Evolutionary conservation across 1,140 invertebrate species (phyloP), one percentile per base, ranked within the genome.

Genomic region (Wasmannia auropunctata): DNA sequence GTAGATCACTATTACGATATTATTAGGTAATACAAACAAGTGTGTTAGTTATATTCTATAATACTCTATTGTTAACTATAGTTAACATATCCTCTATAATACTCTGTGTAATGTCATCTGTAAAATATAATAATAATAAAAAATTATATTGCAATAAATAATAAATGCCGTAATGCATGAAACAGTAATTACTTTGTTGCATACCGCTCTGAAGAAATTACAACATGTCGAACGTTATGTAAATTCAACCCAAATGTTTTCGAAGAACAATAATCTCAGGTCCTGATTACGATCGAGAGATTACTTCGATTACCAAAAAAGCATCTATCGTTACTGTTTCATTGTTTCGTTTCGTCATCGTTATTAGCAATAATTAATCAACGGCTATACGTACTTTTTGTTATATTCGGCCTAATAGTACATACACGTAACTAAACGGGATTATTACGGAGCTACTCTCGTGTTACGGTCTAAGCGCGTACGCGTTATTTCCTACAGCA

Each of bases 401-500:
- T 87, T 87, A 89, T 76, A 85, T 90, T 89, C 86, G 72, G 76
- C 77, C 88, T 89, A 89, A 79, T 80, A 84, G 31, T 89, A 89
- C n/a, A 75, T 90, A 90, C 85, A 85, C 46, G 88, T 89, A 89
- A 74, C 88, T 88, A 86, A 90, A 87, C 87, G 70, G 63, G 83
- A 69, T 87, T 81, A 76, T 81, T 70, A 70, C 83, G 63, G 4
- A n/a, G 46, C 43, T 72, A 86, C 22, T 56, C 28, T 70, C 56
- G 51, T 60, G 54, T 89, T 90, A 90, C 77, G 54, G 58, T 85
- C 87, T 90, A 90, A 87, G 85, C 84, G 88, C 85, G 54, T 87
- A 84, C 65, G 81, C 74, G 74, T 89, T 62, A 79, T 75, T 81
- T 58, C 60, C 88, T 89, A 90, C 62, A 86, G 65, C 72, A 40